Evolutionary conservation across 1,140 invertebrate genomes (phyloP).

Genomic region (Planococcus citri): DNA sequence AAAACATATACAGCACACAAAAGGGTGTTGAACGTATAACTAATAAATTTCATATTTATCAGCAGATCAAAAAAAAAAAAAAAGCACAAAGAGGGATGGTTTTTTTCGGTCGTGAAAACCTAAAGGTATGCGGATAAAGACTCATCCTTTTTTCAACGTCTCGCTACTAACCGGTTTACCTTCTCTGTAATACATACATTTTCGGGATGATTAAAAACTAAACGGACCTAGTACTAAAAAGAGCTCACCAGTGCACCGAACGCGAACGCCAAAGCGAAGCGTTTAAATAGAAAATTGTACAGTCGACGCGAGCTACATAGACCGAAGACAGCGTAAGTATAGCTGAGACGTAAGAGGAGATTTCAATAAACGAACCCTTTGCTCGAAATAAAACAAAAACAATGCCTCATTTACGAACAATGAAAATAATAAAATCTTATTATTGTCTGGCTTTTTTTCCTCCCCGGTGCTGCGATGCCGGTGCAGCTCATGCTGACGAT

Average conservation of each 20-base stretch:
- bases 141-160: not conserved
- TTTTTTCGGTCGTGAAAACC: not conserved
- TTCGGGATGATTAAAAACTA: not conserved
- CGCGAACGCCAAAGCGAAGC: too few species aligned
- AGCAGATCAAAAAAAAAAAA: not conserved
- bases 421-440: constrained; percentile 8
- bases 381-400: not conserved
- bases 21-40: constrained; percentile 6
- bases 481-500: too few species aligned
- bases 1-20: too few species aligned
- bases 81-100: not conserved
- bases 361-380: constrained; percentile 5
- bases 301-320: too few species aligned
- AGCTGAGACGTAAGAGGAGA: not conserved
- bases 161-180: not conserved
- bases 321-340: not conserved
- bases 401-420: constrained; percentile 6
- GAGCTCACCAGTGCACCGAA: too few species aligned
- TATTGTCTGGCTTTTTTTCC: not conserved
- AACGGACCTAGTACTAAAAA: too few species aligned
- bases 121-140: not conserved
- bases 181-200: too few species aligned
- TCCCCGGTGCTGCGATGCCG: too few species aligned
- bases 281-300: too few species aligned
- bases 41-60: constrained; percentile 4